Evolutionary conservation across 1,140 invertebrate species (phyloP).

Genomic region (Drosophila quadrilineata): DNA sequence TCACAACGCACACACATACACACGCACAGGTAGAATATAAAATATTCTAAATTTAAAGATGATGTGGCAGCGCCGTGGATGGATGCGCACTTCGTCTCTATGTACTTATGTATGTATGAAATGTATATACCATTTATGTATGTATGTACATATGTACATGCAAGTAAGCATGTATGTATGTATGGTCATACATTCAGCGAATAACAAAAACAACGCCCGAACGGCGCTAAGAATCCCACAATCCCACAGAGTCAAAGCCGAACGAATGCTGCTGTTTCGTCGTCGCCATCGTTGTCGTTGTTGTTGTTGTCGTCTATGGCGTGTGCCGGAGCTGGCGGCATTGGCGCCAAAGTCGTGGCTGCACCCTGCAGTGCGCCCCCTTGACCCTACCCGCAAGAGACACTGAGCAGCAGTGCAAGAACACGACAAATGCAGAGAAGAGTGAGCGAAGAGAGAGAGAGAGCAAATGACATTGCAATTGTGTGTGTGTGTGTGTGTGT

Average conservation of each 20-base stretch:
- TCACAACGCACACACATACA: constrained; percentile 44
- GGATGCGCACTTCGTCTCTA: constrained; percentile 46
- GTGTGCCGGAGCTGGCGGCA: constrained; percentile 19
- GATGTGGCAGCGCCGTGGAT: constrained; percentile 63
- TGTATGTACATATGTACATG: constrained; percentile 22
- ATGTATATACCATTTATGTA: constrained; percentile 9
- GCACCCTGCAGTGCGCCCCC: neutral
- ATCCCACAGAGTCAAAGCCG: constrained; percentile 32
- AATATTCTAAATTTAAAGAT: constrained; percentile 78
- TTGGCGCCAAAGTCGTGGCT: constrained; percentile 15
- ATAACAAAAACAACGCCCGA: constrained; percentile 36
- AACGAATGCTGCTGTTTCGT: constrained; percentile 15
- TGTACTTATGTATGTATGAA: constrained; percentile 9
- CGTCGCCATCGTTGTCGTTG: too few species aligned
- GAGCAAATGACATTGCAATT: too few species aligned
- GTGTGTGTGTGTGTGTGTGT: neutral
- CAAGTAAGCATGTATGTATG: constrained; percentile 26
- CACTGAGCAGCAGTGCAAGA: too few species aligned
- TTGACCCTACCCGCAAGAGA: too few species aligned
- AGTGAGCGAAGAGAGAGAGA: neutral
- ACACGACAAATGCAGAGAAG: constrained; percentile 14
- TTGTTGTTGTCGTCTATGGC: constrained; percentile 20
- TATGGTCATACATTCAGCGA: constrained; percentile 11
- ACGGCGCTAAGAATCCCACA: constrained; percentile 58
- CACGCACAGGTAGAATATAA: constrained; percentile 62